Evolutionary conservation across 2,113 vertebrate genomes (phyloP).

Genomic region (Muscicapa adusta): DNA sequence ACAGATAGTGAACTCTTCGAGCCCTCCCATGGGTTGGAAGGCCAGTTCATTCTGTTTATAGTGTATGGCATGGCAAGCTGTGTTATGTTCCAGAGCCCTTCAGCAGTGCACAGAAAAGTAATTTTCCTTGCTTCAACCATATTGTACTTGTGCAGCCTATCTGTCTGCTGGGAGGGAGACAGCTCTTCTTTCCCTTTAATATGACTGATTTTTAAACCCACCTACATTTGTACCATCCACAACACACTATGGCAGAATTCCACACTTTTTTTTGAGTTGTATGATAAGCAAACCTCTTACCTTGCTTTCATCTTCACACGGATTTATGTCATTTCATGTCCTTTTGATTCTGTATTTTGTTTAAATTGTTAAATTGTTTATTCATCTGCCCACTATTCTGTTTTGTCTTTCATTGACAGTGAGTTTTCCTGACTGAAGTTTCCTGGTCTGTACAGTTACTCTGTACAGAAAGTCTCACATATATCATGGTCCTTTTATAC

Average conservation of each 20-base stretch:
- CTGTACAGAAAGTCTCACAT: background rate
- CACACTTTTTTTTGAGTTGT: background rate
- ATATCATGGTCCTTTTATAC: background rate
- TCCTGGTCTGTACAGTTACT: background rate
- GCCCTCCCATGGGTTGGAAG: background rate
- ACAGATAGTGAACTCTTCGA: background rate
- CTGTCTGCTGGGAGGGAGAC: background rate
- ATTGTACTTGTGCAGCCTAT: fast-evolving
- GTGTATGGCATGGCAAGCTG: fast-evolving
- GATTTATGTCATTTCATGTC: background rate
- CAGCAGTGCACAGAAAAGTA: background rate
- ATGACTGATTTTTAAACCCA: background rate
- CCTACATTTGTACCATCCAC: background rate
- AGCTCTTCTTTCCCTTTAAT: background rate
- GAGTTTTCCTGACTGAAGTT: background rate
- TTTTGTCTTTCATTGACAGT: background rate
- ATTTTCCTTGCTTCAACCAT: background rate
- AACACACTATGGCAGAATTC: background rate
- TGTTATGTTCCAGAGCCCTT: background rate
- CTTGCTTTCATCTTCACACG: background rate
- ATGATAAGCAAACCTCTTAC: background rate
- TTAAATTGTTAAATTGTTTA: background rate
- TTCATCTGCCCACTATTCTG: background rate
- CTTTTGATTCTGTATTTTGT: background rate
- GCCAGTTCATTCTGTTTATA: background rate